Conservation (phyloP, 2,888 invertebrate genomes). For the Ornithoptera alexandrae region DNA sequence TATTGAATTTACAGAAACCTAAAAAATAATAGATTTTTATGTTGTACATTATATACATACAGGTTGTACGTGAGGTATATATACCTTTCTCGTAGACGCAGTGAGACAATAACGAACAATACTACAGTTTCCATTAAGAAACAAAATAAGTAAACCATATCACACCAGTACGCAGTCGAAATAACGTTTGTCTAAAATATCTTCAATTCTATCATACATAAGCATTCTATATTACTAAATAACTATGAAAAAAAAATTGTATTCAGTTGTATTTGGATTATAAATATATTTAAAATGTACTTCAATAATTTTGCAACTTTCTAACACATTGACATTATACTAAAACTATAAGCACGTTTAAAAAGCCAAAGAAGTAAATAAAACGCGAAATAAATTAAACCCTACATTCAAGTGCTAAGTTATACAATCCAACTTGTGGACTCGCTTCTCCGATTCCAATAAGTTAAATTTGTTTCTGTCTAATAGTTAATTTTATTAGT, state of each 20-base stretch:
- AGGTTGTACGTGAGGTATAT: too few relatives aligned
- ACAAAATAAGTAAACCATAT: too few relatives aligned
- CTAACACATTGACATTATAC: constrained; percentile 39
- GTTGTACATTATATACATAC: too few relatives aligned
- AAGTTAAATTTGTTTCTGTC: background rate
- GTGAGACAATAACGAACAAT: too few relatives aligned
- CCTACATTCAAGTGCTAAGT: constrained; percentile 37
- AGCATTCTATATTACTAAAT: too few relatives aligned
- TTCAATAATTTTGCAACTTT: constrained; percentile 30
- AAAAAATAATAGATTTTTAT: too few relatives aligned
- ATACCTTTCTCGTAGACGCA: too few relatives aligned
- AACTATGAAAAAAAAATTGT: background rate
- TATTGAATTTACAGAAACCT: too few relatives aligned
- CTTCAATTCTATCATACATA: too few relatives aligned
- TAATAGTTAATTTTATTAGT: background rate
- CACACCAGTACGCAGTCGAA: too few relatives aligned
- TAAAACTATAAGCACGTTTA: constrained; percentile 46
- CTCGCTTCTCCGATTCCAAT: constrained; percentile 24
- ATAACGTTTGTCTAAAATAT: too few relatives aligned
- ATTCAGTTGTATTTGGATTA: background rate
- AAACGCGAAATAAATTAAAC: constrained; percentile 42
- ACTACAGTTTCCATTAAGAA: too few relatives aligned
- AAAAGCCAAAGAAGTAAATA: constrained; percentile 46
- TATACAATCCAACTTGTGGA: constrained; percentile 36
- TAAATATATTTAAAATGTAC: background rate